Base-by-base conservation (phyloP, 1,140 invertebrate genomes). In the Atta texana region DNA sequence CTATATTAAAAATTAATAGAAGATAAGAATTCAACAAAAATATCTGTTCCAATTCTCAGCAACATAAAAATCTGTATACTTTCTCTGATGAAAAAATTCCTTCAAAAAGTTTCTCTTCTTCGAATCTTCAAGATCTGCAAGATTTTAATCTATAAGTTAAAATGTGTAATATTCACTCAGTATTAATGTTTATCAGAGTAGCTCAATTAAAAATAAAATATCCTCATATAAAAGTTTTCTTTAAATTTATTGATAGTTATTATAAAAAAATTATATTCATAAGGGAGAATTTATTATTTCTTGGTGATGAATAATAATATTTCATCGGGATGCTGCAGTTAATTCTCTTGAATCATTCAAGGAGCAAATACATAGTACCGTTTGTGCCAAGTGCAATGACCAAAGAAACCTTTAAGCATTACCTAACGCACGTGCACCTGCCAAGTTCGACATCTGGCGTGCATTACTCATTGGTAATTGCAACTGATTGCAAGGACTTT, bases 381-480 rank as follows among this genome's bases (percentile, higher is more conserved):
- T 84, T 75, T 34, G 18, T 31, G 21, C 51, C 16, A 59, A 57
- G 69, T 84, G 80, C 69, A 84, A 74, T 84, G 80, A 84, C 80
- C 80, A 84, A 44, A 61, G 55, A 74, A 82, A 84, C 69, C 44
- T 84, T 75, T 75, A 74, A 84, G 69, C 69, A 84, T 82, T 82
- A 74, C 53, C 80, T 84, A 84, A 84, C 72, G 49, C 55, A 28
- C 39, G 14, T 53, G 55, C 80, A 84, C 80, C 69, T 92, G 89
- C 85, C 85, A 90, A 87, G 87, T 92, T 89, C 88, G 87, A 90
- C 89, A 91, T 90, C 91, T 91, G 91, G 88, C 87, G 89, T 87
- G 88, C 88, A 84, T 84, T 84, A 84, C 55, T 84, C 69, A 75
- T n/a, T 55, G 39, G 28, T 84, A 84, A 84, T 84, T 75, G 80